These are phyloP conservation scores for Aelia acuminata DNA, from an alignment of 2,888 invertebrate species.

Conservation along the genomic window DNA sequence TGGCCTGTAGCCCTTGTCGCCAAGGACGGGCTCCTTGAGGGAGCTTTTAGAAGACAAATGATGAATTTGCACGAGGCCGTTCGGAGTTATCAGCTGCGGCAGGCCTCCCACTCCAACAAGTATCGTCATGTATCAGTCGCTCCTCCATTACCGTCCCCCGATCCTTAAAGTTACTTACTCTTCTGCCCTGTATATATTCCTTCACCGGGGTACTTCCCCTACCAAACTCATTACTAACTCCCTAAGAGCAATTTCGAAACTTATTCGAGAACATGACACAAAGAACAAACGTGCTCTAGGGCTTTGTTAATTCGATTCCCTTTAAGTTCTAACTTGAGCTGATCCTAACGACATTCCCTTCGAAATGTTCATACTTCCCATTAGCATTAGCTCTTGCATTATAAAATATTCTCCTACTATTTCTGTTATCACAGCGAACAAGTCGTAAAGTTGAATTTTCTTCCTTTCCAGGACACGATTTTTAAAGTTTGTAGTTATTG, in stretches of 20 bases:
- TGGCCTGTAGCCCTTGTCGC: neutral
- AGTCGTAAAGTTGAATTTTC: too few species aligned
- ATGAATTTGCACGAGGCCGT: neutral
- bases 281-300: conserved; percentile 17
- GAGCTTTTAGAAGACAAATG: neutral
- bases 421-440: too few species aligned
- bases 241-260: neutral
- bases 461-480: too few species aligned
- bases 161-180: neutral
- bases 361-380: neutral
- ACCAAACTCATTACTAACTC: conserved; percentile 12
- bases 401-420: too few species aligned
- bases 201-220: neutral
- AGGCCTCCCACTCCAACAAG: neutral
- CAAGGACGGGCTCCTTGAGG: neutral
- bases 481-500: too few species aligned
- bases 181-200: conserved; percentile 1
- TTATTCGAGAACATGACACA: neutral
- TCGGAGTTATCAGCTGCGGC: neutral
- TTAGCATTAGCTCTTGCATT: too few species aligned
- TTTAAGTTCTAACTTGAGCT: neutral
- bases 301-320: conserved; percentile 24
- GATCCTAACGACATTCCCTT: neutral
- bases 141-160: neutral
- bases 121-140: neutral